Evolutionary conservation across 2,797 vertebrate species (phyloP).

Genomic region (Anas capensis): DNA sequence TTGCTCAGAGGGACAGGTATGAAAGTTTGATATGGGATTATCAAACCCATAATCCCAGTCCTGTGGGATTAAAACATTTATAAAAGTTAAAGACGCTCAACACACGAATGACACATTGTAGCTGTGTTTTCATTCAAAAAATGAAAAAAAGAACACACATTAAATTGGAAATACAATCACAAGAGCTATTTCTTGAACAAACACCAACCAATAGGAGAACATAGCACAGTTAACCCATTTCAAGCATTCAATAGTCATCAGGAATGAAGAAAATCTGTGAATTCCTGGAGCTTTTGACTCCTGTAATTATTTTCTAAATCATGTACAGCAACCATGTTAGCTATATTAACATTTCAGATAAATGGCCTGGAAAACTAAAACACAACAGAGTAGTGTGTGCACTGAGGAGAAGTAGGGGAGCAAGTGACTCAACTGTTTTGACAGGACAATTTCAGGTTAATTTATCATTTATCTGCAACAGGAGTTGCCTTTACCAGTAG

Average conservation of each 20-base stretch:
- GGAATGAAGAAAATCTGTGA: neutral
- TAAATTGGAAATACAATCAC: neutral
- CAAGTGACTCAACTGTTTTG: neutral
- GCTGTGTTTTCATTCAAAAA: no score
- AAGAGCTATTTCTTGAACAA: neutral
- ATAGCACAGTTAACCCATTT: fast-evolving
- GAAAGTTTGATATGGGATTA: neutral
- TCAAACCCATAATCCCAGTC: no score
- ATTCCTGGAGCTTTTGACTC: neutral
- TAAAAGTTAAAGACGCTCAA: neutral
- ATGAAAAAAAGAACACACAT: neutral
- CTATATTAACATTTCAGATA: neutral
- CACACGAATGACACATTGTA: neutral
- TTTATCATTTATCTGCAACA: neutral
- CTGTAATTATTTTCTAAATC: slow-evolving; percentile 16
- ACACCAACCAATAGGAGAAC: neutral
- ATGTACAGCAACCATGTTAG: neutral
- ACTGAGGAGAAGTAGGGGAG: neutral
- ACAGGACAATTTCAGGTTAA: neutral
- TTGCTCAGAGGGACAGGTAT: neutral
- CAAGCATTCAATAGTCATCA: neutral
- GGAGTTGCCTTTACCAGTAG: neutral
- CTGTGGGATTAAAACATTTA: neutral
- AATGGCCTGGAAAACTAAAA: slow-evolving; percentile 18
- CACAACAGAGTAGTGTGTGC: neutral